These are phyloP conservation scores for Megaustenia siamemsis DNA, from an alignment of 2,888 invertebrate genomes.

Conservation along the genomic window DNA sequence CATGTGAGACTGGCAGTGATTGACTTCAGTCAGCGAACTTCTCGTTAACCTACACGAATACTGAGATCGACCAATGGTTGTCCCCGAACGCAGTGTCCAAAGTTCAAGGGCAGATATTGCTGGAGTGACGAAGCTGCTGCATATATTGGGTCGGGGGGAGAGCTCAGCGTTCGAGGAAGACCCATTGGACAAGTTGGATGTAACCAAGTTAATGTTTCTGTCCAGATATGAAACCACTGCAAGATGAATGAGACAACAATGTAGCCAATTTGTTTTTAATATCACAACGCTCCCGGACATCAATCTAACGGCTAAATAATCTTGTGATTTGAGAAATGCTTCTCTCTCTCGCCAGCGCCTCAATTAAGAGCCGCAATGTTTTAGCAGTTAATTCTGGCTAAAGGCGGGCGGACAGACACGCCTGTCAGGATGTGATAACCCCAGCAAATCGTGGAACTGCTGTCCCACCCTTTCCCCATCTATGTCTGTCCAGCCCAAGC, in stretches of 20 bases:
- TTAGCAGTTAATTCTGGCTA: slow-evolving; percentile 31
- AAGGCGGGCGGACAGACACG: not conserved
- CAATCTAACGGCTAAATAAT: slow-evolving; percentile 15
- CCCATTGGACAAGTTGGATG: too few species aligned
- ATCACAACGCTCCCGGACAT: not conserved
- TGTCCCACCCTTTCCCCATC: too few species aligned
- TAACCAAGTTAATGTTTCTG: not conserved
- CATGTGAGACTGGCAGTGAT: too few species aligned
- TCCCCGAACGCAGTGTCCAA: too few species aligned
- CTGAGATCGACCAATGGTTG: too few species aligned
- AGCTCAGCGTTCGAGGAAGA: too few species aligned
- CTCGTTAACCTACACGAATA: too few species aligned
- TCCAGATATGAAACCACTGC: not conserved
- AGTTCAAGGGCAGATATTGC: too few species aligned
- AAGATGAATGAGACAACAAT: slow-evolving; percentile 34
- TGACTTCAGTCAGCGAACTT: too few species aligned
- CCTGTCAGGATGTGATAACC: not conserved
- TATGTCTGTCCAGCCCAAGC: too few species aligned
- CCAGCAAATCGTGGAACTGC: not conserved
- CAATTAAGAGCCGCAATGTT: slow-evolving; percentile 23
- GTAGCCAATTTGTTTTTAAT: slow-evolving; percentile 39
- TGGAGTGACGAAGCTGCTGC: too few species aligned
- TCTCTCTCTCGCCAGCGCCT: not conserved
- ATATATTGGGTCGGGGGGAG: too few species aligned
- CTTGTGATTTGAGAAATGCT: not conserved